Conservation (phyloP, 1,140 invertebrate species). For the Chrysopa pallens region DNA sequence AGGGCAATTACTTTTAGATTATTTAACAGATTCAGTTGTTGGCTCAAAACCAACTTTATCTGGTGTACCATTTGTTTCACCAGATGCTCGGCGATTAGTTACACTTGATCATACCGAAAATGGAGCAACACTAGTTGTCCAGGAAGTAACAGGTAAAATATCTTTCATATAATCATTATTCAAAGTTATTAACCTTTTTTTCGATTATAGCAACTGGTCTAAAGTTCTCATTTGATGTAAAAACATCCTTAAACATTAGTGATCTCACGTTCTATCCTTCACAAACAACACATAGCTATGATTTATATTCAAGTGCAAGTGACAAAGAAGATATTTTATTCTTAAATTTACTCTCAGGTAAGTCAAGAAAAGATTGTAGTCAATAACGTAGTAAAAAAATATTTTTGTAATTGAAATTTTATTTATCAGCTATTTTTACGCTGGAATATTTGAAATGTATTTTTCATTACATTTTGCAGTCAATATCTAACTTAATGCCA, state of each 20-base stretch:
- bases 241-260: constrained; percentile 57
- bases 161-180: constrained; percentile 1
- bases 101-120: constrained; percentile 39
- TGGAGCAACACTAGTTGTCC: constrained; percentile 51
- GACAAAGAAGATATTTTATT: constrained; percentile 62
- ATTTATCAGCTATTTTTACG: too few relatives aligned
- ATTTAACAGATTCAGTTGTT: constrained; percentile 56
- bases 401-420: too few relatives aligned
- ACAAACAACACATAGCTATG: constrained; percentile 53
- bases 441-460: too few relatives aligned
- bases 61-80: constrained; percentile 50
- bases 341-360: constrained; percentile 52
- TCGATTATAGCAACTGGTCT: constrained; percentile 37
- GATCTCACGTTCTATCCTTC: constrained; percentile 64
- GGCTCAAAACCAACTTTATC: constrained; percentile 39
- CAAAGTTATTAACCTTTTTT: neutral
- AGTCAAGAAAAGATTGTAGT: constrained; percentile 6
- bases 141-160: constrained; percentile 40
- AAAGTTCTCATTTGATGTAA: constrained; percentile 57
- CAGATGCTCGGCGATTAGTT: constrained; percentile 51
- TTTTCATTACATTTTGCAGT: too few relatives aligned
- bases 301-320: constrained; percentile 52
- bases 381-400: too few relatives aligned
- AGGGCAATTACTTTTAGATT: constrained; percentile 57
- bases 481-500: too few relatives aligned